Conservation (phyloP, 2,113 vertebrate species). For the Lampris megalopsis region DNA sequence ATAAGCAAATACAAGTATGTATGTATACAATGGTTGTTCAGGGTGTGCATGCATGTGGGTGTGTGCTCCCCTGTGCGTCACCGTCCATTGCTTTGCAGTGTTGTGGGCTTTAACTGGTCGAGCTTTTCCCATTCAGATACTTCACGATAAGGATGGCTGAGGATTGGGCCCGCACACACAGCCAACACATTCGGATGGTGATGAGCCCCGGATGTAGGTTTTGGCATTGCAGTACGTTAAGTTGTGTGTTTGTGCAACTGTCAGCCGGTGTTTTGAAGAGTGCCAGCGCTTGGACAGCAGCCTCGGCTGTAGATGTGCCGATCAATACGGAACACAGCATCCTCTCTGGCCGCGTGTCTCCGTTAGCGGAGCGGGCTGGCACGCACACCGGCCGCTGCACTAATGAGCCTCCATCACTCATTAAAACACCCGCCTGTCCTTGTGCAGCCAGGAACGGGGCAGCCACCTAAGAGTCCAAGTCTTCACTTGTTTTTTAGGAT, state of each 20-base stretch:
- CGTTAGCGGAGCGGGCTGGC: slow-evolving; percentile 49
- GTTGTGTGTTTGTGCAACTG: slow-evolving; percentile 37
- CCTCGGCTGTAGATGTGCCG: slow-evolving; percentile 57
- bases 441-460: slow-evolving; percentile 6
- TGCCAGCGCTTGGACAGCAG: slow-evolving; percentile 52
- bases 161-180: no score
- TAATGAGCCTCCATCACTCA: not conserved
- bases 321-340: slow-evolving; percentile 66
- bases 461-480: no score
- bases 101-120: no score
- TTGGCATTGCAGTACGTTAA: slow-evolving; percentile 47
- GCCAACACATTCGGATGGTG: no score
- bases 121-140: no score
- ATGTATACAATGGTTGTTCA: no score
- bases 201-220: not conserved
- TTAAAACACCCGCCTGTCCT: slow-evolving; percentile 1
- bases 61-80: no score
- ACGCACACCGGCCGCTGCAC: slow-evolving; percentile 47
- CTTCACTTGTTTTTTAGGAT: no score
- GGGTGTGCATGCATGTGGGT: no score
- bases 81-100: no score
- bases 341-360: slow-evolving; percentile 43
- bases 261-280: slow-evolving; percentile 45
- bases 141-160: no score
- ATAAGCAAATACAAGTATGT: no score